A percentile compares a stretch with the other conserved stretches of the same genome.
Evolutionary conservation across 2,888 invertebrate genomes (phyloP).

Genomic region (Nephrotoma guestfalica): DNA sequence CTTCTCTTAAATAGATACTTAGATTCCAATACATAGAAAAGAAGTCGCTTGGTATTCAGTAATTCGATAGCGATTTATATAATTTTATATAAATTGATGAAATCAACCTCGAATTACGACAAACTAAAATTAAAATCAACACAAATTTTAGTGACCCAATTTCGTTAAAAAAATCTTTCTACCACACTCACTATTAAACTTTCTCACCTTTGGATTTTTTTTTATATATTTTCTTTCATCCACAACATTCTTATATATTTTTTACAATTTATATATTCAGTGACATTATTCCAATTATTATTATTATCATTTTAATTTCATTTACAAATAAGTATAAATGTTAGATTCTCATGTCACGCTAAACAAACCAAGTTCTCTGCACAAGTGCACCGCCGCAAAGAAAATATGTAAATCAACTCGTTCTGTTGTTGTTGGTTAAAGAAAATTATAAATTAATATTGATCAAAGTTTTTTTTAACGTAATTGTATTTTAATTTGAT

Average conservation of each 20-base stretch:
- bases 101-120: background rate
- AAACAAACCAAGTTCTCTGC: too few relatives aligned
- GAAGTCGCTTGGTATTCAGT: background rate
- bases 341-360: too few relatives aligned
- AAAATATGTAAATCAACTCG: background rate
- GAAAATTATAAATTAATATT: background rate
- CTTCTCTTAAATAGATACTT: background rate
- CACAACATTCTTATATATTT: background rate
- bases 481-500: background rate
- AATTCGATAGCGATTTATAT: background rate
- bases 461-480: background rate
- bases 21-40: too few relatives aligned
- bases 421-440: background rate
- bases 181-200: background rate
- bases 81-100: background rate
- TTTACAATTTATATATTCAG: background rate
- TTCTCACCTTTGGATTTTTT: background rate
- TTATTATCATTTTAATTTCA: background rate
- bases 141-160: background rate
- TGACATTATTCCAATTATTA: background rate
- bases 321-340: background rate
- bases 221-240: background rate
- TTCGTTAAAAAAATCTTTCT: background rate
- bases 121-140: background rate
- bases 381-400: background rate